Percentiles rank a stretch among this genome's conserved stretches.
Conservation (phyloP, 1,140 invertebrate genomes). For the Nephila pilipes region DNA sequence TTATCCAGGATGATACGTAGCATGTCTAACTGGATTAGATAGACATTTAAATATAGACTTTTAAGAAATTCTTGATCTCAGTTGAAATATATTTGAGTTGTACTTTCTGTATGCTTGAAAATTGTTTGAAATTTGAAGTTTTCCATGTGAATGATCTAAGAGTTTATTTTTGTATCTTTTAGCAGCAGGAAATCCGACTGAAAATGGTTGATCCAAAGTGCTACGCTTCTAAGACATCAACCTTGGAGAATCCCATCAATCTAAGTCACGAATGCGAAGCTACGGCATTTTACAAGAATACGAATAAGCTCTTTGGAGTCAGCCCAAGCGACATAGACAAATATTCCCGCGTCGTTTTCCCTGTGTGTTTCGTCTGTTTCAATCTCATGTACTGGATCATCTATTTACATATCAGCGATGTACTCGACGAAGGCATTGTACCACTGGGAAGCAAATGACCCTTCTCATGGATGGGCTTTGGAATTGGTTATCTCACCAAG, state of each 20-base stretch:
- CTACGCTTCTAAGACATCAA: conserved; percentile 87
- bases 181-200: conserved; percentile 93
- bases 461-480: neutral
- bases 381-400: conserved; percentile 99
- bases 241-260: conserved; percentile 89
- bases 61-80: no score
- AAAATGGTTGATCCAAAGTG: conserved; percentile 96
- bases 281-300: conserved; percentile 86
- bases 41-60: no score
- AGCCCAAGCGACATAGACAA: conserved; percentile 98
- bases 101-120: no score
- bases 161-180: conserved; percentile 48
- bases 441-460: conserved; percentile 78
- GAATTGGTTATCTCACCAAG: neutral
- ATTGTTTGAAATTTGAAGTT: no score
- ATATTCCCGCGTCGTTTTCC: conserved; percentile 96
- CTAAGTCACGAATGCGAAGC: conserved; percentile 86
- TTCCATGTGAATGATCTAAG: no score
- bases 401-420: conserved; percentile 96
- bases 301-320: conserved; percentile 93
- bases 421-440: conserved; percentile 95
- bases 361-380: conserved; percentile 98
- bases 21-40: no score
- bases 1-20: no score
- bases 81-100: no score